Conservation (phyloP, 2,888 invertebrate genomes). For the Sphaerophoria rueppellii region DNA sequence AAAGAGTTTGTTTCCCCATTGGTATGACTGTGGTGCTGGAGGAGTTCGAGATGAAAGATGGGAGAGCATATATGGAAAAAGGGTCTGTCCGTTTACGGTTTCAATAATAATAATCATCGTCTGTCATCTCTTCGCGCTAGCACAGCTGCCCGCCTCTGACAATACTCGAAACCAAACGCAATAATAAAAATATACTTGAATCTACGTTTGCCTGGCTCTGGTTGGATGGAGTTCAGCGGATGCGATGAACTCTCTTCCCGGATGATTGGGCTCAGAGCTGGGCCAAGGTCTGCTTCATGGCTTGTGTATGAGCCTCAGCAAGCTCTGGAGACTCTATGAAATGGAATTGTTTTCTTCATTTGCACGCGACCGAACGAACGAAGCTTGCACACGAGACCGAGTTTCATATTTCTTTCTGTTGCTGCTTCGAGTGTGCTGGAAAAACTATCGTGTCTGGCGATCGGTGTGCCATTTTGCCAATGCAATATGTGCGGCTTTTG, state of each 20-base stretch:
- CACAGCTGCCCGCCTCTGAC: neutral
- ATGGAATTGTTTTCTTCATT: constrained; percentile 65
- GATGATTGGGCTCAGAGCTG: constrained; percentile 65
- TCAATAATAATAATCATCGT: constrained; percentile 61
- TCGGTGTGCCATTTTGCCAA: constrained; percentile 46
- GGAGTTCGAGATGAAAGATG: neutral
- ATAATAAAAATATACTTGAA: constrained; percentile 53
- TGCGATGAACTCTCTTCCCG: constrained; percentile 70
- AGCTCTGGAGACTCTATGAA: constrained; percentile 34
- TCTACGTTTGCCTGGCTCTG: constrained; percentile 1
- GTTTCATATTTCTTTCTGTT: constrained; percentile 68
- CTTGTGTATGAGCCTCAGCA: neutral
- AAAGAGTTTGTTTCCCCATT: constrained; percentile 16
- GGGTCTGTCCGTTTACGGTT: constrained; percentile 57
- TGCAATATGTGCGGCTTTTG: constrained; percentile 55
- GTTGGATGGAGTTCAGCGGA: constrained; percentile 49
- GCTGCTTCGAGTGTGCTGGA: constrained; percentile 8
- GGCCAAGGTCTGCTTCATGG: constrained; percentile 63
- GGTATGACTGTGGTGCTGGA: constrained; percentile 8
- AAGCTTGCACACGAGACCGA: constrained; percentile 37
- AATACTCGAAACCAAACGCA: constrained; percentile 56
- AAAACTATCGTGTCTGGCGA: constrained; percentile 56
- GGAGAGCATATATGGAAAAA: neutral
- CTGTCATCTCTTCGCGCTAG: constrained; percentile 59
- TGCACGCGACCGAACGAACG: constrained; percentile 37